Conservation (phyloP, 37 sponge, comb jelly and placozoan genomes). For the Petrosia ficiformis region DNA sequence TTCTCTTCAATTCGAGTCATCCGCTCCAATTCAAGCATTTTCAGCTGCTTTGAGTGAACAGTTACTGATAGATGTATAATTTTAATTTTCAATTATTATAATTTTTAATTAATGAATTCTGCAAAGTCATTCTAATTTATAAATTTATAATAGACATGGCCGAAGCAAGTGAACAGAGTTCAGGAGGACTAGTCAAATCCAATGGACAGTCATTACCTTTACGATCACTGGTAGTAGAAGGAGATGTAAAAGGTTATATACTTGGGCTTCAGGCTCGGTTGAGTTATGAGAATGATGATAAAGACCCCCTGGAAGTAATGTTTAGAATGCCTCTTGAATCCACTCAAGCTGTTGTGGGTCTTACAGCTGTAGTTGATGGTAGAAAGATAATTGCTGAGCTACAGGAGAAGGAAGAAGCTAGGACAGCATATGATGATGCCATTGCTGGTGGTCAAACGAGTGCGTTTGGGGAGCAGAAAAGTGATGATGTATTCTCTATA, state of each 20-base stretch:
- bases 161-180: no score
- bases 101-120: no score
- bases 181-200: neutral
- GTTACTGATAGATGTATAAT: neutral
- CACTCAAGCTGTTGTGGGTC: slow-evolving; percentile 28
- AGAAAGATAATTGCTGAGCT: slow-evolving; percentile 31
- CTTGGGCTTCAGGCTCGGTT: slow-evolving; percentile 12
- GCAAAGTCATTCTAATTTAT: no score
- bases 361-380: slow-evolving; percentile 48
- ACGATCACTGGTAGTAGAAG: slow-evolving; percentile 5
- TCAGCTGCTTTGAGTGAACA: slow-evolving; percentile 43
- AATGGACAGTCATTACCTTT: neutral
- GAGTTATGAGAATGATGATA: slow-evolving; percentile 29
- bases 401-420: slow-evolving; percentile 56
- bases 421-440: slow-evolving; percentile 45
- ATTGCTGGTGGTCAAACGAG: slow-evolving; percentile 43
- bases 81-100: no score
- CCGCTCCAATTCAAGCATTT: slow-evolving; percentile 62
- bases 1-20: slow-evolving; percentile 58
- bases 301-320: slow-evolving; percentile 34
- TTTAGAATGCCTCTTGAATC: slow-evolving; percentile 54
- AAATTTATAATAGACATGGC: no score
- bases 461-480: slow-evolving; percentile 35
- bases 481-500: slow-evolving; percentile 37
- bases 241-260: slow-evolving; percentile 22